Percentiles rank a stretch among this genome's conserved stretches.
phyloP scores from a whole-genome alignment of 2,888 invertebrate species.

The Dione juno region DNA sequence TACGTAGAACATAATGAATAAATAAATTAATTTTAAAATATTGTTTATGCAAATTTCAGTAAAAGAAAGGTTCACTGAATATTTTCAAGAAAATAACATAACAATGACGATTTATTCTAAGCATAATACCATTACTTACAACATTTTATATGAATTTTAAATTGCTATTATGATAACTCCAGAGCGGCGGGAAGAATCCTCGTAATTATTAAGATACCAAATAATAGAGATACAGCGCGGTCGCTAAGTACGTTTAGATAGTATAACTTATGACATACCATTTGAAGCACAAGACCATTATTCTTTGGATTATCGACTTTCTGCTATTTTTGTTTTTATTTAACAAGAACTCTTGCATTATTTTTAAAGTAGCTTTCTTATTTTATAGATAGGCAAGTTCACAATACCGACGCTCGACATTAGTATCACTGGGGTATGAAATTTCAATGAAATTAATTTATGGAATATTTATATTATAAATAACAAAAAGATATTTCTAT shows the following conservation, averaged over 20 bases:
- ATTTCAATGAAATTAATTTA: neutral
- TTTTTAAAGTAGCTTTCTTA: neutral
- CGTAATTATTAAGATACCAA: slow-evolving; percentile 31
- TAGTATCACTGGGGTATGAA: neutral
- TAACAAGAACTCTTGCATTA: neutral
- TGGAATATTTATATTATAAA: neutral
- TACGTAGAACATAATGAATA: neutral
- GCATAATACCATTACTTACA: neutral
- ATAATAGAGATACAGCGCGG: slow-evolving; percentile 30
- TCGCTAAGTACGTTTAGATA: slow-evolving; percentile 23
- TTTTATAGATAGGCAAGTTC: neutral
- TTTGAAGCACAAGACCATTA: slow-evolving; percentile 4
- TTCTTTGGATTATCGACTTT: slow-evolving; percentile 11
- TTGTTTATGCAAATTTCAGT: neutral
- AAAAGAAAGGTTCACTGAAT: neutral
- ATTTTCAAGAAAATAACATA: neutral
- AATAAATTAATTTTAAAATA: neutral
- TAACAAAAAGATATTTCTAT: neutral
- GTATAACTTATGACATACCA: slow-evolving; percentile 10
- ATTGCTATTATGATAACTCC: slow-evolving; percentile 20
- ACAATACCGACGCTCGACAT: neutral
- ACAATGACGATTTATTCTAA: neutral
- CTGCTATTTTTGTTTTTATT: neutral
- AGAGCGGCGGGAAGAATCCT: slow-evolving; percentile 19
- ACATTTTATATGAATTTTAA: neutral